These are phyloP conservation scores for Hanleya hanleyi DNA, from an alignment of 2,888 invertebrate genomes.

Conservation along the genomic window DNA sequence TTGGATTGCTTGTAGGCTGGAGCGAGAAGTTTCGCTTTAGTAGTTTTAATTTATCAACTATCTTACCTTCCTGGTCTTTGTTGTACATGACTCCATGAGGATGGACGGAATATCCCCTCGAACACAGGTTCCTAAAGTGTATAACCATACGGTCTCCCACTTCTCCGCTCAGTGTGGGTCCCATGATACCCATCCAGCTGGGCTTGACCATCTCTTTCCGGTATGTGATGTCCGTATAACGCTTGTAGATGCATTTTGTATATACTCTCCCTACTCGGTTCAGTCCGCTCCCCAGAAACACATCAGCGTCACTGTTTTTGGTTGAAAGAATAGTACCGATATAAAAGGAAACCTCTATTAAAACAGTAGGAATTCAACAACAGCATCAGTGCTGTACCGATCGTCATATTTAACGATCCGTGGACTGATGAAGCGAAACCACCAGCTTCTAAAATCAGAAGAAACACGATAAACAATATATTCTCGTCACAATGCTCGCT, in stretches of 20 bases:
- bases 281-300: constrained; percentile 26
- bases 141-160: constrained; percentile 37
- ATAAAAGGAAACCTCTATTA: too few species aligned
- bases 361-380: too few species aligned
- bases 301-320: constrained; percentile 23
- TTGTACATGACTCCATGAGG: constrained; percentile 47
- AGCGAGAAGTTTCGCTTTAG: too few species aligned
- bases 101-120: constrained; percentile 38
- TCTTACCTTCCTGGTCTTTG: constrained; percentile 46
- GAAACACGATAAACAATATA: too few species aligned
- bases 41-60: too few species aligned
- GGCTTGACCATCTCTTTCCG: constrained; percentile 23
- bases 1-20: too few species aligned
- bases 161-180: constrained; percentile 41
- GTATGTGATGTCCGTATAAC: constrained; percentile 36
- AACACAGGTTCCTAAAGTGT: constrained; percentile 42
- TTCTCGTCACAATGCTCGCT: too few species aligned
- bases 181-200: constrained; percentile 38
- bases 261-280: constrained; percentile 42
- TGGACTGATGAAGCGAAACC: too few species aligned
- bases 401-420: too few species aligned
- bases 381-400: too few species aligned
- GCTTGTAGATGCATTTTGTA: constrained; percentile 38
- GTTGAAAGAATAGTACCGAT: too few species aligned
- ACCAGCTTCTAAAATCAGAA: too few species aligned